Evolutionary conservation across 2,888 invertebrate species (phyloP).

Genomic region (Pristionchus arcanus): DNA sequence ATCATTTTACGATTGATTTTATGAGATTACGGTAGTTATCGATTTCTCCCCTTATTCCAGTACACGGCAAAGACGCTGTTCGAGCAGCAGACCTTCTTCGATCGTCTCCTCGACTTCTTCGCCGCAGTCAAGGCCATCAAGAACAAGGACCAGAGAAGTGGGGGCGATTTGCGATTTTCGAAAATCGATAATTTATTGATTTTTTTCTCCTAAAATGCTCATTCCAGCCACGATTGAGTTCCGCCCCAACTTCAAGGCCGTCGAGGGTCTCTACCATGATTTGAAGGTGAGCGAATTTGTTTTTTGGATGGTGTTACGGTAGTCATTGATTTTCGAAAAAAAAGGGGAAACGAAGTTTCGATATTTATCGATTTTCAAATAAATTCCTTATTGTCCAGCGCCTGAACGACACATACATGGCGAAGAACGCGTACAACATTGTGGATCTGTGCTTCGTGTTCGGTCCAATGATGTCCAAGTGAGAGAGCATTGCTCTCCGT

Average conservation of each 20-base stretch:
- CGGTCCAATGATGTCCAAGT: constrained; percentile 67
- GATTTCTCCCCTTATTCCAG: constrained; percentile 54
- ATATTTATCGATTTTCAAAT: no score
- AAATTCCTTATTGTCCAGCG: background rate
- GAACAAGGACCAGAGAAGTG: constrained; percentile 29
- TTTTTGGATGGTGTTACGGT: background rate
- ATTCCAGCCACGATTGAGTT: constrained; percentile 31
- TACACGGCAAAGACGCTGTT: constrained; percentile 70
- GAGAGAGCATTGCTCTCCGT: background rate
- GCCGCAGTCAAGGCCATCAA: constrained; percentile 59
- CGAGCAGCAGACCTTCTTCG: constrained; percentile 75
- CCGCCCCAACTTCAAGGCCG: background rate
- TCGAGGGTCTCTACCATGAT: background rate
- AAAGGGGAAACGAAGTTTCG: no score
- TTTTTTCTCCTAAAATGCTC: background rate
- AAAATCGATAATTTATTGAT: no score
- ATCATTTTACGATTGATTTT: no score
- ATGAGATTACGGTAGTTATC: no score
- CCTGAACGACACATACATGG: constrained; percentile 58
- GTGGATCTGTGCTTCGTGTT: constrained; percentile 69
- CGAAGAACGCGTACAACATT: constrained; percentile 65
- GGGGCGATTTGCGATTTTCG: no score
- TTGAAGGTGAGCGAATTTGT: background rate
- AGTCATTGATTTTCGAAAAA: no score
- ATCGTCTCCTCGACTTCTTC: constrained; percentile 67